Conservation (phyloP, 2,113 vertebrate genomes). For the Scopus umbretta region DNA sequence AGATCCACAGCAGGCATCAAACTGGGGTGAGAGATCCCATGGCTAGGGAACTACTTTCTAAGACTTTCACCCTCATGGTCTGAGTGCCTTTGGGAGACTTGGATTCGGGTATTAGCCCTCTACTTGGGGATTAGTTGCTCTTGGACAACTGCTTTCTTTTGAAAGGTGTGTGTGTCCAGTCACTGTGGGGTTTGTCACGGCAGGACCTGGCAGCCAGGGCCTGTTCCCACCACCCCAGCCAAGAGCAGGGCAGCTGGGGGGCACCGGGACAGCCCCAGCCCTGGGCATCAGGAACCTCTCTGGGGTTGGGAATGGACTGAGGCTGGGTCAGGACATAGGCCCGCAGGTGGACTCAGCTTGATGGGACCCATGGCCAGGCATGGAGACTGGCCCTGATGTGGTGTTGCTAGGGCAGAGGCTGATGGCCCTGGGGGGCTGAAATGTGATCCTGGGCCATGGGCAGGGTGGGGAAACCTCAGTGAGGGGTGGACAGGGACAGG, state of each 20-base stretch:
- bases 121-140: background rate
- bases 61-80: background rate
- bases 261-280: rapidly evolving
- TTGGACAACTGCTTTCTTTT: background rate
- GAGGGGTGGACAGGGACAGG: background rate
- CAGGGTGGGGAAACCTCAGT: rapidly evolving
- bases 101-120: background rate
- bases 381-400: background rate
- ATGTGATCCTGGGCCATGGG: background rate
- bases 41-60: background rate
- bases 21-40: rapidly evolving
- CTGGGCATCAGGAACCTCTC: rapidly evolving
- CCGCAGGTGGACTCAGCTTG: background rate
- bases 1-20: background rate
- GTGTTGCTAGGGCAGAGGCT: background rate
- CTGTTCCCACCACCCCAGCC: background rate
- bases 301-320: background rate
- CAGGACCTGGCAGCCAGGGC: background rate
- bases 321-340: background rate
- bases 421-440: background rate
- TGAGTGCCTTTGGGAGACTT: background rate
- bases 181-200: rapidly evolving
- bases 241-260: background rate
- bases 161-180: background rate
- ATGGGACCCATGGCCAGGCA: background rate